Evolutionary conservation across 2,888 invertebrate species (phyloP), one percentile per base, ranked within the genome.

Genomic region (Arctia plantaginis): DNA sequence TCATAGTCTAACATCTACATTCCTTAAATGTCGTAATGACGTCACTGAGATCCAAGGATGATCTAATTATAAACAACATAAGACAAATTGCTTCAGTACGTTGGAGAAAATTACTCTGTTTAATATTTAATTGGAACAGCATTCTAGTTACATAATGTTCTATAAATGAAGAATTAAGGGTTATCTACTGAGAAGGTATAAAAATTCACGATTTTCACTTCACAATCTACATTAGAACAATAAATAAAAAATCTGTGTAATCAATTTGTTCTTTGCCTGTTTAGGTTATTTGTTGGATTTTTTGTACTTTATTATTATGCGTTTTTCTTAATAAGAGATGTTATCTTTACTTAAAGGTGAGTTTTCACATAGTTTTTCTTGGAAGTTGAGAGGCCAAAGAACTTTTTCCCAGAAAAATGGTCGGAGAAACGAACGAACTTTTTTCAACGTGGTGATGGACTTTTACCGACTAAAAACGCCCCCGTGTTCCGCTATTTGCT

Each of bases 11-110:
- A 41, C 39, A 39, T 35, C 55, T 39, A 27, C 59, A 41, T 85
- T 44, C 7, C 18, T 4, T 68, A 66, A 51, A 55, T 66, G 66
- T 55, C 69, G 72, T 64, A 64, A 44, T 70, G 67, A 69, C 55
- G 72, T 69, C 64, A 74, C 66, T 55, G 27, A 64, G 59, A 30
- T 23, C 69, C 41, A 23, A 44, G 73, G 41, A 41, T 67, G 33
- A 47, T 30, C 67, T 62, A 70, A 75, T 73, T 75, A 65, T 70
- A 68, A 73, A 70, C 68, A 70, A 47, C 70, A 62, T 72, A 72
- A 66, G 67, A 70, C 47, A 30, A 55, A 68, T 55, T 75, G 55
- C 70, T 67, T 30, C 13, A 47, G 72, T 64, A 33, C 33, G 66
- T 66, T 69, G 20, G 39, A 69, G 80, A 33, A 69, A 65, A 69